Evolutionary conservation across 2,888 invertebrate genomes (phyloP).

Genomic region (Drosophila kuntzei): DNA sequence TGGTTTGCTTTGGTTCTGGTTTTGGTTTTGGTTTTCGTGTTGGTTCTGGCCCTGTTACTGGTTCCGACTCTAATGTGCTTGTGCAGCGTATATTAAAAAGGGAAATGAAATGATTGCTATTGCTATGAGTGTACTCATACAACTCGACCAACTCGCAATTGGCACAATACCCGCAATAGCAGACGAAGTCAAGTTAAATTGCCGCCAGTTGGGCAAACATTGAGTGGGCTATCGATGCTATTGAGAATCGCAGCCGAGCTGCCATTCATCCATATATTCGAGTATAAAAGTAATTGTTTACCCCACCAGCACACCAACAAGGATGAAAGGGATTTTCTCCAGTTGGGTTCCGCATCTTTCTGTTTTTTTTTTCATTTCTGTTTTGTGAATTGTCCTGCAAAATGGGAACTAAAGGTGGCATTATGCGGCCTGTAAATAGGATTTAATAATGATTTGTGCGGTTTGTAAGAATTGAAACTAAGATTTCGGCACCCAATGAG

Average conservation of each 20-base stretch:
- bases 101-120: constrained; percentile 82
- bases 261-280: constrained; percentile 37
- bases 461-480: constrained; percentile 6
- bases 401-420: constrained; percentile 22
- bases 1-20: constrained; percentile 16
- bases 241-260: constrained; percentile 41
- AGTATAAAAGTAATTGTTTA: constrained; percentile 70
- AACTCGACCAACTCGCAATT: constrained; percentile 62
- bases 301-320: constrained; percentile 40
- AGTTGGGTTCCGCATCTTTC: constrained; percentile 5
- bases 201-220: constrained; percentile 76
- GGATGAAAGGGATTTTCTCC: constrained; percentile 28
- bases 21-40: constrained; percentile 3
- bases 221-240: constrained; percentile 76
- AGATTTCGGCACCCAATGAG: constrained; percentile 5
- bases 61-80: constrained; percentile 65
- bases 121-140: constrained; percentile 57
- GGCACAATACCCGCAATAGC: constrained; percentile 74
- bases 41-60: not conserved
- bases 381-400: constrained; percentile 2
- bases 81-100: constrained; percentile 82
- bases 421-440: constrained; percentile 35
- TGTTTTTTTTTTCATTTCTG: not conserved
- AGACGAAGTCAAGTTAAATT: constrained; percentile 60
- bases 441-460: constrained; percentile 33